These are phyloP conservation scores for Amphiduros pacificus DNA, from an alignment of 2,888 invertebrate genomes.

Conservation along the genomic window DNA sequence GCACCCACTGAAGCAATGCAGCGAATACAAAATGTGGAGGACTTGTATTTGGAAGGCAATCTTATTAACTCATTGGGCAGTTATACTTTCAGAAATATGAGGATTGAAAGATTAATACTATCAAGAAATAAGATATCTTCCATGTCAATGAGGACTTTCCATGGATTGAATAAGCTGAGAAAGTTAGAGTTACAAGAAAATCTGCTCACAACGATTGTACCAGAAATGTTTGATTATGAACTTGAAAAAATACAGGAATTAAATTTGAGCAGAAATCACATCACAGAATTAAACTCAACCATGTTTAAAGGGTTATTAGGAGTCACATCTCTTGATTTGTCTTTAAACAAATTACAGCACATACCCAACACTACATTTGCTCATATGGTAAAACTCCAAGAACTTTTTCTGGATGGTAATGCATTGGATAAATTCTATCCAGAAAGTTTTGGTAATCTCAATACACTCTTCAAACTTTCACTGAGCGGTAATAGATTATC, in stretches of 20 bases:
- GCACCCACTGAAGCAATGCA: constrained; percentile 14
- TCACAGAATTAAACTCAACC: not conserved
- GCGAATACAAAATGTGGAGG: constrained; percentile 13
- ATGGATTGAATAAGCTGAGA: constrained; percentile 15
- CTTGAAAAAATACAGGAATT: constrained; percentile 17
- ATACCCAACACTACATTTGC: constrained; percentile 18
- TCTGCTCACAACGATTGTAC: constrained; percentile 8
- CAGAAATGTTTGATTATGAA: constrained; percentile 21
- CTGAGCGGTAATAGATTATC: constrained; percentile 14
- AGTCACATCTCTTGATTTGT: constrained; percentile 18
- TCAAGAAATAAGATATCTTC: constrained; percentile 12
- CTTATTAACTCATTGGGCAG: constrained; percentile 1
- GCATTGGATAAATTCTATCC: constrained; percentile 1
- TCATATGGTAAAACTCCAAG: constrained; percentile 7
- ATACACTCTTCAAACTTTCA: constrained; percentile 14
- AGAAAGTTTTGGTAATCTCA: constrained; percentile 10
- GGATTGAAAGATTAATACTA: constrained; percentile 17
- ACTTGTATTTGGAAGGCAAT: constrained; percentile 20
- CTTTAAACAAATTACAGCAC: constrained; percentile 9
- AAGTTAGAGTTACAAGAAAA: constrained; percentile 19
- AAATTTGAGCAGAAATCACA: constrained; percentile 17
- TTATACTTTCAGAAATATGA: constrained; percentile 21
- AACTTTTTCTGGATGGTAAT: constrained; percentile 17
- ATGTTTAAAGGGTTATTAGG: constrained; percentile 19
- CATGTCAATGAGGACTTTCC: constrained; percentile 9